These are phyloP conservation scores for Oreohelix idahoensis DNA, from an alignment of 1,140 invertebrate genomes.

Conservation along the genomic window DNA sequence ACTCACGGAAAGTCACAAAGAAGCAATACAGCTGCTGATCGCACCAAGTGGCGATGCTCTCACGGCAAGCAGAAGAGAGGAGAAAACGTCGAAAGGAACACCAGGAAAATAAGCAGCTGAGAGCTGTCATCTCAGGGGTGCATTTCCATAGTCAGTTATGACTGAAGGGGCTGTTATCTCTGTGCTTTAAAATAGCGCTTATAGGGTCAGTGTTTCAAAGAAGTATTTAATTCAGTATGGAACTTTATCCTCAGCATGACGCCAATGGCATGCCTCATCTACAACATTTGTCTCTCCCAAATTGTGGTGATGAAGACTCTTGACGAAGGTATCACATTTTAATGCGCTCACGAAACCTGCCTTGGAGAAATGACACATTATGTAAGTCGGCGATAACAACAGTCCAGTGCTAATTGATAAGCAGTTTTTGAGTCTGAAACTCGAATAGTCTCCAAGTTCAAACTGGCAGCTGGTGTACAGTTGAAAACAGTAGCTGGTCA, in stretches of 20 bases:
- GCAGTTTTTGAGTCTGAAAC: background rate
- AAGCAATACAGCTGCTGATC: no score
- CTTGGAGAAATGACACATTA: background rate
- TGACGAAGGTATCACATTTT: background rate
- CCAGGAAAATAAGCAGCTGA: no score
- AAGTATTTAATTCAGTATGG: no score
- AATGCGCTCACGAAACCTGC: background rate
- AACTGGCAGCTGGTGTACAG: background rate
- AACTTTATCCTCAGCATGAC: background rate
- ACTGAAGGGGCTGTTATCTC: no score
- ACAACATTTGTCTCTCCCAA: conserved; percentile 4
- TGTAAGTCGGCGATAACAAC: background rate
- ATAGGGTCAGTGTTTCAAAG: no score
- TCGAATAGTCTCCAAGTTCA: background rate
- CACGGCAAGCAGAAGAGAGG: no score
- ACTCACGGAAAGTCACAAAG: no score
- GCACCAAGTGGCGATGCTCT: no score
- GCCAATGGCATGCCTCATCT: background rate
- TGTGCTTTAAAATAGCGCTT: no score
- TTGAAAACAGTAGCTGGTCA: background rate
- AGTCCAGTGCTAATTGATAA: background rate
- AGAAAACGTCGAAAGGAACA: no score
- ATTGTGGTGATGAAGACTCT: conserved; percentile 9
- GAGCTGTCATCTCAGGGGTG: no score
- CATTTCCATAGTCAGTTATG: no score